Base-by-base conservation (phyloP, 1,140 invertebrate species). In the Caligus rogercresseyi region DNA sequence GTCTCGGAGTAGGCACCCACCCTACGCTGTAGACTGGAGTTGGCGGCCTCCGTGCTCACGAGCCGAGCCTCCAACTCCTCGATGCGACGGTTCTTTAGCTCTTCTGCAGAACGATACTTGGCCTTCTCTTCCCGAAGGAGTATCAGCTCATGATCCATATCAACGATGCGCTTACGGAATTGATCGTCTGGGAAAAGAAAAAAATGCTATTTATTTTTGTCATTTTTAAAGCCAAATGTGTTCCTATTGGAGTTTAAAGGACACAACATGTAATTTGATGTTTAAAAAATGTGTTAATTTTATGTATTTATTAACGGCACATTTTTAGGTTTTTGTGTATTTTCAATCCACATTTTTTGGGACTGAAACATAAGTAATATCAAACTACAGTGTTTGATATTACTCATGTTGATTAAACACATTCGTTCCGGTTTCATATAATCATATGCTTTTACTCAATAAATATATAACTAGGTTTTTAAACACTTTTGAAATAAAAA, bases 131-230 rank as follows among this genome's bases (percentile, higher is more conserved):
- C 78, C 67, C 77, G 77, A 1, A 82, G 72, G 65, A 78, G 75
- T 15, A 81, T 69, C 61, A 80, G 79, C 65, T 85, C 83, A 66
- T 82, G 79, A 65, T 86, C 81, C 52, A 82, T 69, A n/a, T 78
- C 74, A 57, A 83, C 70, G 15, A 86, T 69, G 65, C 77, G 65
- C 78, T 79, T 25, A 81, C 60, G 74, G 61, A 85, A 78, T 52
- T 78, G 77, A 67, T 81, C 79, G 70, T 82, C 81, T 78, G 58
- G 52, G 72, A 70, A 67, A 61, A 57, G n/a, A 57, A 3, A 52
- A 57, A 4, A 18, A 2, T 57, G 2, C 19, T 19, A 52, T 56
- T 3, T 60, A 51, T n/a, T n/a, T n/a, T n/a, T n/a, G n/a, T n/a
- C n/a, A n/a, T n/a, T n/a, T n/a, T n/a, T n/a, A n/a, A n/a, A n/a